Percentiles rank a stretch among this genome's conserved stretches.
phyloP scores from a whole-genome alignment of 2,888 invertebrate species.

The Yponomeuta sedellus region DNA sequence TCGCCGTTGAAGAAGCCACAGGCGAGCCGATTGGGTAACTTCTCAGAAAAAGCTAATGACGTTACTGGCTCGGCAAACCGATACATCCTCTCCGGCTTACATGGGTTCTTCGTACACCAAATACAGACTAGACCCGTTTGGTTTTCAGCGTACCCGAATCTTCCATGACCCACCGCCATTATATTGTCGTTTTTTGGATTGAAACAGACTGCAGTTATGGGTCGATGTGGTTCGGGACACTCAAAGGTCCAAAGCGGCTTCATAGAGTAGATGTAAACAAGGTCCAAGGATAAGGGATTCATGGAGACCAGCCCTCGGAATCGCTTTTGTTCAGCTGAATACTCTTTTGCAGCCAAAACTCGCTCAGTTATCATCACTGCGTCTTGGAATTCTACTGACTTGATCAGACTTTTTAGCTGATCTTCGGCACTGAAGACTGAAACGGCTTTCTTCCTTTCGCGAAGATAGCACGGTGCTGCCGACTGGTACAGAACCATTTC shows the following conservation, averaged over 20 bases:
- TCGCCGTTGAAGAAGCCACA: conserved; percentile 85
- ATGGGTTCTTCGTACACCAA: conserved; percentile 90
- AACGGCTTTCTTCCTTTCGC: conserved; percentile 41
- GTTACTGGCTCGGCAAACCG: conserved; percentile 80
- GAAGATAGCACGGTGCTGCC: conserved; percentile 44
- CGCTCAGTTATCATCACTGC: conserved; percentile 81
- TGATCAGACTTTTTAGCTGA: conserved; percentile 34
- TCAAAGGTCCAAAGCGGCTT: conserved; percentile 81
- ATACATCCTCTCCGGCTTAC: conserved; percentile 83
- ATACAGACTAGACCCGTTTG: conserved; percentile 81
- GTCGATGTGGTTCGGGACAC: conserved; percentile 61
- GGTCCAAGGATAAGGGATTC: conserved; percentile 78
- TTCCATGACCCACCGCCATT: conserved; percentile 85
- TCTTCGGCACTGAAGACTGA: neutral
- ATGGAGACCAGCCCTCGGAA: conserved; percentile 80
- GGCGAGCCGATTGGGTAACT: conserved; percentile 83
- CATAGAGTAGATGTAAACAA: conserved; percentile 81
- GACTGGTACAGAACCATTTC: conserved; percentile 67
- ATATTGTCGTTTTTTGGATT: conserved; percentile 82
- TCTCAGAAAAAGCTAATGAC: conserved; percentile 81
- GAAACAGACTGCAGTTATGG: conserved; percentile 80
- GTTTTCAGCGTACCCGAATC: conserved; percentile 75
- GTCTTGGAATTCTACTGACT: conserved; percentile 70
- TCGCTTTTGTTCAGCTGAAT: conserved; percentile 79
- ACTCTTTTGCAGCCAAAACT: conserved; percentile 82